phyloP scores from a whole-genome alignment of 2,888 invertebrate genomes.

The Caenorhabditis becei region DNA sequence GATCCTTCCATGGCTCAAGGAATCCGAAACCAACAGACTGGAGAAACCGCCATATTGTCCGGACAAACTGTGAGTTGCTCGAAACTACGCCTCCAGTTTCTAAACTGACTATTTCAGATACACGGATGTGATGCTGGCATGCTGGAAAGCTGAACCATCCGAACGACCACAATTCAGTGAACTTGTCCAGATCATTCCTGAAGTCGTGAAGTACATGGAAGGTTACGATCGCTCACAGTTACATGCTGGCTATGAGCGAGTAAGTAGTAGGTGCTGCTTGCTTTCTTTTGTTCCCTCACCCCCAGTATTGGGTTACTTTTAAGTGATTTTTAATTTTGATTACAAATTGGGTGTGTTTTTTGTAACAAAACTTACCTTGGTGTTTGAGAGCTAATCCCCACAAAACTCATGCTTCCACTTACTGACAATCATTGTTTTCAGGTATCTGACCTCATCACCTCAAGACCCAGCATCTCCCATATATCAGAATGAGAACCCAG shows the following conservation, averaged over 20 bases:
- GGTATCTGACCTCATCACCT: conserved; percentile 55
- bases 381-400: background rate
- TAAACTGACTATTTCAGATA: conserved; percentile 64
- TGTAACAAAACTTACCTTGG: background rate
- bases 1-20: conserved; percentile 82
- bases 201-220: conserved; percentile 64
- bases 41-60: conserved; percentile 84
- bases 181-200: conserved; percentile 58
- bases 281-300: conserved; percentile 40
- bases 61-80: conserved; percentile 82
- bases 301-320: conserved; percentile 1
- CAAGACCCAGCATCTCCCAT: conserved; percentile 45
- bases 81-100: background rate
- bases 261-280: conserved; percentile 64
- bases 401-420: background rate
- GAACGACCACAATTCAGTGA: conserved; percentile 70
- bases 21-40: conserved; percentile 81
- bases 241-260: conserved; percentile 71
- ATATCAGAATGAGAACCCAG: conserved; percentile 41
- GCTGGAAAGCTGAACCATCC: conserved; percentile 68
- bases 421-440: conserved; percentile 11
- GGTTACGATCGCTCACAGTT: conserved; percentile 59
- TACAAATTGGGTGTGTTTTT: background rate
- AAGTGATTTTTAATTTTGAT: background rate
- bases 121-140: conserved; percentile 68